phyloP scores from a whole-genome alignment of 1,140 invertebrate genomes.

The Anadara kagoshimensis region DNA sequence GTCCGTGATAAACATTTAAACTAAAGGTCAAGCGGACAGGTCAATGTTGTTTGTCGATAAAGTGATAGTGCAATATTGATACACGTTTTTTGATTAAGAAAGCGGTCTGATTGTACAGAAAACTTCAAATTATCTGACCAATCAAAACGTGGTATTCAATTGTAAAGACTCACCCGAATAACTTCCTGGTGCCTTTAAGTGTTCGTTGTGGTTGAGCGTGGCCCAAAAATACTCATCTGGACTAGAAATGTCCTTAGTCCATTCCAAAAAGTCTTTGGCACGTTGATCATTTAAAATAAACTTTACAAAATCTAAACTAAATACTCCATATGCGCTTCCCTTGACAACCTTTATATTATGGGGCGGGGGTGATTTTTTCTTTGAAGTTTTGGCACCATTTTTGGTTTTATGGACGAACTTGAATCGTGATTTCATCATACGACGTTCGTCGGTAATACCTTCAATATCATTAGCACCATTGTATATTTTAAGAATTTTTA shows the following conservation, averaged over 20 bases:
- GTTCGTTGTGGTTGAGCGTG: conserved; percentile 31
- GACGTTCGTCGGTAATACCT: conserved; percentile 30
- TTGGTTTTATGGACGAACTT: not conserved
- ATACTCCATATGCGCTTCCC: conserved; percentile 63
- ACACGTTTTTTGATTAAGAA: no score
- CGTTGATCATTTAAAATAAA: conserved; percentile 48
- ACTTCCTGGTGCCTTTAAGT: conserved; percentile 22
- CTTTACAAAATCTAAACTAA: conserved; percentile 57
- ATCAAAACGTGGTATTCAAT: no score
- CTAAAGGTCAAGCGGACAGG: no score
- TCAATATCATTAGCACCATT: conserved; percentile 62
- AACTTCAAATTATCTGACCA: no score
- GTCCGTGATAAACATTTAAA: no score
- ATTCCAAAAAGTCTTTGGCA: conserved; percentile 52
- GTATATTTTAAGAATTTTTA: conserved; percentile 58
- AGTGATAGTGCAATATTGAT: no score
- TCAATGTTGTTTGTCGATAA: no score
- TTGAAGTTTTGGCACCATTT: not conserved
- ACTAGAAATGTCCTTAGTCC: conserved; percentile 51
- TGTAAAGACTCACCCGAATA: not conserved
- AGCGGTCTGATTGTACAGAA: no score
- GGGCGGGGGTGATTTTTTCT: conserved; percentile 37
- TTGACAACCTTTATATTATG: conserved; percentile 57
- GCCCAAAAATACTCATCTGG: conserved; percentile 66
- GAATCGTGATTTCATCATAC: conserved; percentile 1